Evolutionary conservation across 2,113 vertebrate species (phyloP).

Genomic region (Anolis sagrei): DNA sequence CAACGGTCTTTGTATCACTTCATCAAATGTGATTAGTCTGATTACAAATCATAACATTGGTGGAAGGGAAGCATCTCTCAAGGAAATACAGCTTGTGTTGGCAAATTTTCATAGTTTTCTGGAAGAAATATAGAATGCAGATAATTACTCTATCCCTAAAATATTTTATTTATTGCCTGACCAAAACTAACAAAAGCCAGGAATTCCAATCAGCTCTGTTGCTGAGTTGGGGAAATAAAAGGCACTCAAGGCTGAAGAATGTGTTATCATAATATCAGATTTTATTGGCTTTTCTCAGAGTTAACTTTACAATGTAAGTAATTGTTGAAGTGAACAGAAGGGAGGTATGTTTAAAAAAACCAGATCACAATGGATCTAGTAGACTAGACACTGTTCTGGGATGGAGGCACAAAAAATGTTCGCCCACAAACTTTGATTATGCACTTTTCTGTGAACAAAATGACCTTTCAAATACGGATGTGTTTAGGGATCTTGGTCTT

Average conservation of each 20-base stretch:
- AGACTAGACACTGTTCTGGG: not conserved
- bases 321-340: not conserved
- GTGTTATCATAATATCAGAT: not conserved
- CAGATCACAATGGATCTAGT: not conserved
- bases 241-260: constrained; percentile 38
- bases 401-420: not conserved
- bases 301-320: constrained; percentile 7
- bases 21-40: constrained; percentile 56
- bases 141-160: constrained; percentile 43
- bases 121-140: constrained; percentile 49
- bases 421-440: not conserved
- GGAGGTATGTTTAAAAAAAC: not conserved
- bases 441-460: not conserved
- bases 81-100: constrained; percentile 40
- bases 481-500: not conserved
- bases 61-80: constrained; percentile 7
- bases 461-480: not conserved
- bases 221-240: constrained; percentile 26
- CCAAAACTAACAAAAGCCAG: constrained; percentile 23
- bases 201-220: constrained; percentile 32
- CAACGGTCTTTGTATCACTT: constrained; percentile 47
- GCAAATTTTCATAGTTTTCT: constrained; percentile 45
- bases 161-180: constrained; percentile 29
- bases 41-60: constrained; percentile 42
- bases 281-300: constrained; percentile 48